Base-by-base conservation (phyloP, 2,888 invertebrate genomes). In the Ecliptopera silaceata region DNA sequence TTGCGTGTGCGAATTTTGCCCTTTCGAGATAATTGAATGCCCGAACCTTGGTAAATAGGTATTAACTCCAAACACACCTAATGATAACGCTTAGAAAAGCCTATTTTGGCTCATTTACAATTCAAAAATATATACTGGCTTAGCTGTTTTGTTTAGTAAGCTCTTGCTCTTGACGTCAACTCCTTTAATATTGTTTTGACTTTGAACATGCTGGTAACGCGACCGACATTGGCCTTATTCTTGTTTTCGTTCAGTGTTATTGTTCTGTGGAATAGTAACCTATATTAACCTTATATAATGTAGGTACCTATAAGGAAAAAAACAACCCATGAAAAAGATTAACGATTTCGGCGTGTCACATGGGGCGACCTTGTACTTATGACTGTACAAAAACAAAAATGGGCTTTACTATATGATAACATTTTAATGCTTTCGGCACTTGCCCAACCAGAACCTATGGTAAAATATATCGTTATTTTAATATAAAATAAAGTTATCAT, bases 1-100 rank as follows among this genome's bases (percentile, higher is more conserved):
- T 81, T 70, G 79, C 80, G 82, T 78, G 82, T 66, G 64, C 61
- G 59, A 71, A 74, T 70, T 64, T 67, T 55, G 47, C 46, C 52
- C 42, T 61, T 62, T 45, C 52, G 49, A 17, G 18, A 38, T 13
- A 29, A 36, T 34, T 20, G 4, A 4, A 12, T n/a, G 31, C n/a
- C 11, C 31, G 39, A 49, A 49, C 31, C 10, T 26, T 10, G 4
- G 10, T 6, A 45, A 22, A 10, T 42, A 42, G 0, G 2, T 31
- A 31, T 31, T 31, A 3, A n/a, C n/a, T 31, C 11, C 11, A n/a
- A 11, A 31, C 31, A 31, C 6, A 13, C 6, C 1, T 12, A n/a
- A 5, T 34, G 13, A 34, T 11, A 6, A 4, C 13, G 12, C 31
- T 29, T 20, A 11, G 38, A 12, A 1, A 47, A 47, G 17, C 38